Conservation (phyloP, 1,140 invertebrate genomes). For the Dinothrombium tinctorium region DNA sequence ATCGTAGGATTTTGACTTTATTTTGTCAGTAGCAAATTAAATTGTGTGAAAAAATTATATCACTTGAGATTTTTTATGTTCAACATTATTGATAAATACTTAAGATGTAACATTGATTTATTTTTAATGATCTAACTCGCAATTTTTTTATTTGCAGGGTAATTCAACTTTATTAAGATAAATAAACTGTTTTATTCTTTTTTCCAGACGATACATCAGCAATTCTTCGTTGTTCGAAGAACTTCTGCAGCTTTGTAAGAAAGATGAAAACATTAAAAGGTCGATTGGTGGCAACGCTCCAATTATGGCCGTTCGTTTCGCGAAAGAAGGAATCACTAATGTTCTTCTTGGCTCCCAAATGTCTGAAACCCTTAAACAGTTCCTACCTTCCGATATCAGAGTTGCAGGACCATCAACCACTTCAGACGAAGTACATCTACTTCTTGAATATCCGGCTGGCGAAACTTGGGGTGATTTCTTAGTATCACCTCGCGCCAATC, state of each 20-base stretch:
- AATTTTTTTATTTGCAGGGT: no score
- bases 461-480: constrained; percentile 43
- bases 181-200: no score
- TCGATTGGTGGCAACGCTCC: constrained; percentile 61
- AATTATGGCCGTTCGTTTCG: constrained; percentile 51
- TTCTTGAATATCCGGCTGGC: constrained; percentile 50
- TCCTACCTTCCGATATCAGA: constrained; percentile 20
- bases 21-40: no score
- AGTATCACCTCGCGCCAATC: constrained; percentile 48
- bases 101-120: no score
- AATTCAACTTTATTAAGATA: no score
- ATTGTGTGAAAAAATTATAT: no score
- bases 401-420: constrained; percentile 33
- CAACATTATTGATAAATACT: no score
- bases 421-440: constrained; percentile 56
- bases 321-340: constrained; percentile 41
- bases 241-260: constrained; percentile 29
- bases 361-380: constrained; percentile 7
- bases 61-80: no score
- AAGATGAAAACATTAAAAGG: constrained; percentile 30
- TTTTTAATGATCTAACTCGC: no score
- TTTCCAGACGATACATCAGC: constrained; percentile 42
- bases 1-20: no score
- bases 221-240: constrained; percentile 46
- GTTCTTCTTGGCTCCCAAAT: constrained; percentile 16